Evolutionary conservation across 2,797 vertebrate genomes (phyloP).

Genomic region (Lagocephalus sceleratus): DNA sequence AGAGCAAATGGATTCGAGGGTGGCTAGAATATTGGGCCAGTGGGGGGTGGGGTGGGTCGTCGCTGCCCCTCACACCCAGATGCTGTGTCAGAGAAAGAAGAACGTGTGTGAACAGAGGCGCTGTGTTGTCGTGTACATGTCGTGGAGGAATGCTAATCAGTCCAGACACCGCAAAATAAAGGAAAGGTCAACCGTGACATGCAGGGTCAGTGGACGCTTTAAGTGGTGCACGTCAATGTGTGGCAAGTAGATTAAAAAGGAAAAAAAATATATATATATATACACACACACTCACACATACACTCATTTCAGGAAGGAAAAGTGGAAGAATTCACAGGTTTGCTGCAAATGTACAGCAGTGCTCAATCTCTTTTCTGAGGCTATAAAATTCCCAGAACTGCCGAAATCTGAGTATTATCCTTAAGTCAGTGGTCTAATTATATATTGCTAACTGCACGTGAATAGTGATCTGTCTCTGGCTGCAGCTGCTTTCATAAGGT

Average conservation of each 20-base stretch:
- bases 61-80: constrained; percentile 8
- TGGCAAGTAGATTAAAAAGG: too few species aligned
- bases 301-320: not conserved
- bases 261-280: too few species aligned
- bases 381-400: constrained; percentile 34
- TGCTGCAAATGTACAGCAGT: constrained; percentile 4
- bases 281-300: too few species aligned
- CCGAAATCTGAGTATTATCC: constrained; percentile 37
- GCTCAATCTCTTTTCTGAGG: constrained; percentile 28
- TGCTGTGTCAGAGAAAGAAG: constrained; percentile 37
- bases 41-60: constrained; percentile 36
- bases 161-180: constrained; percentile 51
- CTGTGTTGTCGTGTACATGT: constrained; percentile 40
- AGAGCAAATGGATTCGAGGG: constrained; percentile 52
- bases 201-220: constrained; percentile 30
- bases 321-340: not conserved
- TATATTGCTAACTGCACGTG: constrained; percentile 7
- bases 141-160: constrained; percentile 52
- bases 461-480: constrained; percentile 32
- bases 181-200: constrained; percentile 66
- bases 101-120: constrained; percentile 30
- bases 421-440: constrained; percentile 38
- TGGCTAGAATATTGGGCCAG: constrained; percentile 23
- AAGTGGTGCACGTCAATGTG: not conserved
- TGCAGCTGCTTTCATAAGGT: constrained; percentile 49